Evolutionary conservation across 2,888 invertebrate species (phyloP), one percentile per base, ranked within the genome.

Genomic region (Drosophila emarginata): DNA sequence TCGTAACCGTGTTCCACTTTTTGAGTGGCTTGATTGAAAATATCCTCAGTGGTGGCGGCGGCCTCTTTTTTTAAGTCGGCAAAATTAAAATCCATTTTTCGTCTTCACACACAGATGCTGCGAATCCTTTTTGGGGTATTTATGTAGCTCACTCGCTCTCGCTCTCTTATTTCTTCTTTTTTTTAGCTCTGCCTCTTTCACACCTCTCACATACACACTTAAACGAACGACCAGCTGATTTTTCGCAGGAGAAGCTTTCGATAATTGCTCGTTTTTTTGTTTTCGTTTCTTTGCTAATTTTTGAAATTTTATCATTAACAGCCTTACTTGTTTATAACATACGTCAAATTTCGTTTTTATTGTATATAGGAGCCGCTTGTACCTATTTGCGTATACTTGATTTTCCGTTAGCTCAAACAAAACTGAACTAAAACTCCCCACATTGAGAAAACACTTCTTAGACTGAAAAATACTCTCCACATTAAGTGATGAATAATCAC

Each of bases 11-110:
- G 45, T 37, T 69, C 14, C n/a, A 61, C 80, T 64, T 73, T 74
- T 14, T 70, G 71, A 6, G 70, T 76, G 37, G 82, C 78, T 45
- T 64, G 76, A 36, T 54, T 67, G 45, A 89, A 84, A 21, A 90
- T 79, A 61, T 89, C 88, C 52, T 87, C 89, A 59, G 80, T 80
- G 60, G 88, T 89, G 53, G 86, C 78, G 50, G 80, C 87, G 7
- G 90, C 90, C 69, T 90, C 89, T 71, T 89, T 88, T 54, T 91
- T 90, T 56, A 89, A 74, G 67, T 91, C 91, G 36, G 84, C 82
- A 64, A 90, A 90, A 78, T 90, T 90, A 15, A 87, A 78, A 87
- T 91, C 91, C 91, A 91, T 91, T 76, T 68, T 63, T 7, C 52
- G 40, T 45, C 18, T 15, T 45, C 18, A 45, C 40, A 45, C 45